These are phyloP conservation scores for Megaceryle torquata DNA, from an alignment of 2,113 vertebrate genomes.

Conservation along the genomic window DNA sequence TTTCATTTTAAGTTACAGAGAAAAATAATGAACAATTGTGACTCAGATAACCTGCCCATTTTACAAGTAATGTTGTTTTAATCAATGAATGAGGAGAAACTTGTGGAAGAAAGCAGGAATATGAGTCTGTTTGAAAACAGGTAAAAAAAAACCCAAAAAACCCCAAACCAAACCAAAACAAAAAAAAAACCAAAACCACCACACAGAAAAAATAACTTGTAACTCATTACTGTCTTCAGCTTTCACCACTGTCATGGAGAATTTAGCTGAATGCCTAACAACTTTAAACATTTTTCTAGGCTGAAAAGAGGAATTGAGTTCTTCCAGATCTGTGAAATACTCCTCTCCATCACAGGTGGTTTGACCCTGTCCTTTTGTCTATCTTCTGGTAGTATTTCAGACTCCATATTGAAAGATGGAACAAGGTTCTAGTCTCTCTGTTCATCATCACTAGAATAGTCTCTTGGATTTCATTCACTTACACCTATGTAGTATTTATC, in stretches of 20 bases:
- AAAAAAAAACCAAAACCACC: neutral
- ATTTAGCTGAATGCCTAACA: neutral
- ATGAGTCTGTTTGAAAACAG: neutral
- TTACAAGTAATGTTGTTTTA: neutral
- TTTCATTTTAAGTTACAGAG: neutral
- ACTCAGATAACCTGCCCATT: neutral
- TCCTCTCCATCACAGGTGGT: neutral
- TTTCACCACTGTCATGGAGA: neutral
- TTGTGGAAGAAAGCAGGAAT: neutral
- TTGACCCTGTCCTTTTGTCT: neutral
- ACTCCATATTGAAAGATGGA: neutral
- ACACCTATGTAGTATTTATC: rapidly evolving
- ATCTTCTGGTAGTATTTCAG: neutral
- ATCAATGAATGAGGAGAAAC: neutral
- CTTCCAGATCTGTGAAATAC: neutral
- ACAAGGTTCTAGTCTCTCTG: neutral
- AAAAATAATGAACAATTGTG: neutral
- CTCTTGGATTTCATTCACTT: neutral
- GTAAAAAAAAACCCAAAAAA: neutral
- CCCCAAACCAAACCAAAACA: neutral
- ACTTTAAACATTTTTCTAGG: neutral
- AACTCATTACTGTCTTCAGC: neutral
- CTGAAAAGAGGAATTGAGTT: neutral
- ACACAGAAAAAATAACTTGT: neutral
- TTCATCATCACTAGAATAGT: neutral